These are phyloP conservation scores for Parasteatoda tepidariorum DNA, from an alignment of 1,140 invertebrate species.

Conservation along the genomic window DNA sequence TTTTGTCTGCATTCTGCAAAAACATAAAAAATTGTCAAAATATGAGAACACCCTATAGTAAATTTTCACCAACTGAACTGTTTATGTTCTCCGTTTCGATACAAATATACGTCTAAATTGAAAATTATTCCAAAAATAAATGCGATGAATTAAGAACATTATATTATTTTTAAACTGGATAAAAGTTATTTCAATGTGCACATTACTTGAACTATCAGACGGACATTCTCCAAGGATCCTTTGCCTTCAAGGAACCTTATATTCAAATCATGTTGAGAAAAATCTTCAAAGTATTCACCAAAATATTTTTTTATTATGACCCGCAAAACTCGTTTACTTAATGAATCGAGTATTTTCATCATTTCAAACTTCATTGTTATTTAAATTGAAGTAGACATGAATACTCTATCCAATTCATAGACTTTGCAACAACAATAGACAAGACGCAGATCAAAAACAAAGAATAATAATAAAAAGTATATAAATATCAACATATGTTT, in stretches of 20 bases:
- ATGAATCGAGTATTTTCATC: background rate
- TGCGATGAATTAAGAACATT: background rate
- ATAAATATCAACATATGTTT: background rate
- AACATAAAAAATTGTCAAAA: background rate
- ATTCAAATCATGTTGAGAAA: slow-evolving; percentile 14
- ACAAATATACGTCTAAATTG: no score
- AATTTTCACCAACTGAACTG: background rate
- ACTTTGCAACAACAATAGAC: background rate
- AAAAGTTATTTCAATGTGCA: background rate
- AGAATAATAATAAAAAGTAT: background rate
- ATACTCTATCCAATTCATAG: background rate
- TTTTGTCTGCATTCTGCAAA: background rate
- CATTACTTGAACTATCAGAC: slow-evolving; percentile 8
- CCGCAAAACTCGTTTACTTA: slow-evolving; percentile 6
- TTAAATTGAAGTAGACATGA: background rate
- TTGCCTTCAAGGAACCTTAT: background rate
- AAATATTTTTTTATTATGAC: slow-evolving; percentile 21
- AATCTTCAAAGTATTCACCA: slow-evolving; percentile 30
- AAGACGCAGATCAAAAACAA: background rate
- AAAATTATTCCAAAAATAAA: no score
- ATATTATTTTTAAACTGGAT: background rate
- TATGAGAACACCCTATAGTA: background rate
- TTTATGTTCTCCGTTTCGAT: no score
- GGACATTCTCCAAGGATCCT: slow-evolving; percentile 20
- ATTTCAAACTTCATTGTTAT: background rate